phyloP scores from a whole-genome alignment of 2,888 invertebrate genomes.

The Plutella xylostella region DNA sequence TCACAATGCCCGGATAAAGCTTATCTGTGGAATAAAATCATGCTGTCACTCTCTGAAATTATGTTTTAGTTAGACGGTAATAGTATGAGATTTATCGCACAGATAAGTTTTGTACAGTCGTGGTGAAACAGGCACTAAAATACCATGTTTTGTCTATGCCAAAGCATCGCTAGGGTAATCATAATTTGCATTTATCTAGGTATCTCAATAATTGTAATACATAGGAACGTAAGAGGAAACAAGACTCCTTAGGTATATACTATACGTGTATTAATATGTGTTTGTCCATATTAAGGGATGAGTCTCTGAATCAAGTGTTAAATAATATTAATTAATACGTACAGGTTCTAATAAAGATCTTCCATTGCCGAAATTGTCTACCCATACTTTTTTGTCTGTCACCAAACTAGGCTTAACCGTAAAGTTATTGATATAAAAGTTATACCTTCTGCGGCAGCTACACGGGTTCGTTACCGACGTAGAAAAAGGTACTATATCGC shows the following conservation, averaged over 20 bases:
- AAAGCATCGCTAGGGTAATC: constrained; percentile 69
- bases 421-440: too few relatives aligned
- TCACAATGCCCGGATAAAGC: too few relatives aligned
- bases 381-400: too few relatives aligned
- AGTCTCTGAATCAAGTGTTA: constrained; percentile 40
- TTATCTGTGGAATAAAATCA: too few relatives aligned
- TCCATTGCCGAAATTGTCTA: constrained; percentile 3
- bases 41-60: too few relatives aligned
- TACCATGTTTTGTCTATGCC: constrained; percentile 70
- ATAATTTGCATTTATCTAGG: constrained; percentile 69
- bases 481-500: too few relatives aligned
- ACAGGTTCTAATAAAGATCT: constrained; percentile 12
- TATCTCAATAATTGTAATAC: constrained; percentile 64
- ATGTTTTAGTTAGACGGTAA: too few relatives aligned
- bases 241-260: constrained; percentile 57
- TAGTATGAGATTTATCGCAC: too few relatives aligned
- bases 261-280: constrained; percentile 39
- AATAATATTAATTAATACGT: constrained; percentile 7
- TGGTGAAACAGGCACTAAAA: constrained; percentile 11
- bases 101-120: neutral
- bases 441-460: too few relatives aligned
- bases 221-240: constrained; percentile 52
- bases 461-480: too few relatives aligned
- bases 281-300: constrained; percentile 48
- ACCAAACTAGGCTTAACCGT: too few relatives aligned